These are phyloP conservation scores for Zaprionus vittiger DNA, from an alignment of 1,140 invertebrate species.

Conservation along the genomic window DNA sequence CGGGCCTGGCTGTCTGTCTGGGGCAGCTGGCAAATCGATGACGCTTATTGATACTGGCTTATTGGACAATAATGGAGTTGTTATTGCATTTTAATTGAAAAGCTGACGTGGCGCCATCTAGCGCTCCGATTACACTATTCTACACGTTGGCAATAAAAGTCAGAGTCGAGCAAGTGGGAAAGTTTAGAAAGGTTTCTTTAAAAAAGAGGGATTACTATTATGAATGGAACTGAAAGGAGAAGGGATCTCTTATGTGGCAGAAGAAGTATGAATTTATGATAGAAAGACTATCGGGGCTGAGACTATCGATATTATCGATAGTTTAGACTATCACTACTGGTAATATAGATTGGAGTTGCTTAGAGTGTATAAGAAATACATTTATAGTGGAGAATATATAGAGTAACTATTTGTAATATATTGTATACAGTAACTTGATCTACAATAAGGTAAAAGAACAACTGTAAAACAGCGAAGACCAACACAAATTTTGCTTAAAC, in stretches of 20 bases:
- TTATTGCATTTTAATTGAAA: conserved; percentile 82
- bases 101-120: conserved; percentile 51
- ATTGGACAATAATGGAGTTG: conserved; percentile 79
- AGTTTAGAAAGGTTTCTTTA: background rate
- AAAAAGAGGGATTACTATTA: background rate
- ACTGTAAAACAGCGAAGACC: background rate
- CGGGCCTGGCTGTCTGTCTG: conserved; percentile 6
- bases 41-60: conserved; percentile 72
- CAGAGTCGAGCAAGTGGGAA: background rate
- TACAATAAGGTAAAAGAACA: background rate
- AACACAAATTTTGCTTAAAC: background rate
- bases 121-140: conserved; percentile 34
- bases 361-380: no score
- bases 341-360: no score
- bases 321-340: no score
- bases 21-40: conserved; percentile 43
- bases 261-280: no score
- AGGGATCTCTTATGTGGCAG: no score
- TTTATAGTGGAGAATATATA: no score
- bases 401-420: no score
- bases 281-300: no score
- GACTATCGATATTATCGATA: no score
- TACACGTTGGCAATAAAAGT: conserved; percentile 8
- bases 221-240: no score
- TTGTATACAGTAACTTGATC: background rate